Conservation (phyloP, 2,113 vertebrate genomes). For the Rhinolophus ferrumequinum region DNA sequence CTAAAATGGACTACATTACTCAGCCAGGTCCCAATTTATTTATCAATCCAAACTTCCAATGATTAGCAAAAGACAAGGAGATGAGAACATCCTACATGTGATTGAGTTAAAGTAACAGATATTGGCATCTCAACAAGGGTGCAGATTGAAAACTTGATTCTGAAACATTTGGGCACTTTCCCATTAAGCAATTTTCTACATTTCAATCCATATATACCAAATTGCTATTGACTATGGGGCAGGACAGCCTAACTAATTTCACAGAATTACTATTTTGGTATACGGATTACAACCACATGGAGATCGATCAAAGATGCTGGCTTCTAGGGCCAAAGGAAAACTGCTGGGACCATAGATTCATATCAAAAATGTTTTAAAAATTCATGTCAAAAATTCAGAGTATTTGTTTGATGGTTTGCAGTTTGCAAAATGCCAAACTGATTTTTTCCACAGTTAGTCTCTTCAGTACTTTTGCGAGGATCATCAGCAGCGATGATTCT, state of each 20-base stretch:
- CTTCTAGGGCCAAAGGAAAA: not conserved
- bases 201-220: constrained; percentile 57
- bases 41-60: not conserved
- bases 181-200: constrained; percentile 38
- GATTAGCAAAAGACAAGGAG: constrained; percentile 4
- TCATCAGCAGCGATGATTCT: not conserved
- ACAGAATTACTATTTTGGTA: constrained; percentile 29
- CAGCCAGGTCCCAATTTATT: not conserved
- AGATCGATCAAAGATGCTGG: not conserved
- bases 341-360: not conserved
- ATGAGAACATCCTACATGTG: not conserved
- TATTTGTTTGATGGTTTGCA: not conserved
- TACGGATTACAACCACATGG: not conserved
- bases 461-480: not conserved
- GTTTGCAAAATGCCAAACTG: not conserved
- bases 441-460: not conserved
- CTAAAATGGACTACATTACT: not conserved
- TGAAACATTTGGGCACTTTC: constrained; percentile 15
- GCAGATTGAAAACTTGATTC: constrained; percentile 32
- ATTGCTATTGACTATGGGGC: constrained; percentile 32
- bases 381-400: not conserved
- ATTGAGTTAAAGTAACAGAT: not conserved
- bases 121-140: constrained; percentile 3
- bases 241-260: not conserved
- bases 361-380: not conserved